Conservation (phyloP, 2,797 vertebrate genomes). For the Crypturellus tataupa region DNA sequence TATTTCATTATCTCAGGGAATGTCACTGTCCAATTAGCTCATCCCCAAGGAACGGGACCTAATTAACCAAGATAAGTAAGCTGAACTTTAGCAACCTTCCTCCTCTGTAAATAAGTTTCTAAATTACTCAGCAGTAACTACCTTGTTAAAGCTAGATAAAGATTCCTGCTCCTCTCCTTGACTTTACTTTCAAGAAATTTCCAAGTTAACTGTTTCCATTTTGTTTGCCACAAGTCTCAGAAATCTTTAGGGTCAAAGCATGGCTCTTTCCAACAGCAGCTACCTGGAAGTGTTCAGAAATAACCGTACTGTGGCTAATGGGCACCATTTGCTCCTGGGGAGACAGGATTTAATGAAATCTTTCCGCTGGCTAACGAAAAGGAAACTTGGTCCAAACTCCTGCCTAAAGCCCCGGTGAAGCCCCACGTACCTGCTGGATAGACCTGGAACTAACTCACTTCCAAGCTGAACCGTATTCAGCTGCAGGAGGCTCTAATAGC, state of each 20-base stretch:
- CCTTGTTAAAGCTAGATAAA: neutral
- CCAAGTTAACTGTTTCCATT: neutral
- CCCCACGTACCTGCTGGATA: neutral
- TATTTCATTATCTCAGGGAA: conserved; percentile 60
- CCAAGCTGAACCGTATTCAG: neutral
- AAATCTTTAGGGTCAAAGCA: neutral
- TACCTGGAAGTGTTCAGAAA: neutral
- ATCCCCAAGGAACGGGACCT: conserved; percentile 28
- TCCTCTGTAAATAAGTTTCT: conserved; percentile 36
- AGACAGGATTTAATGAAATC: neutral
- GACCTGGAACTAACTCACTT: neutral
- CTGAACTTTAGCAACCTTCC: conserved; percentile 41
- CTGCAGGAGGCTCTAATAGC: neutral
- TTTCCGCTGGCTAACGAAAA: neutral
- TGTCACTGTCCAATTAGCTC: conserved; percentile 40
- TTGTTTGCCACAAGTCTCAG: neutral
- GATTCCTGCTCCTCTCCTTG: neutral
- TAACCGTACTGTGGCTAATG: fast-evolving
- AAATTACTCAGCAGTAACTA: conserved; percentile 30
- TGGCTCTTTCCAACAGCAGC: neutral
- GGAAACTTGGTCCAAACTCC: neutral
- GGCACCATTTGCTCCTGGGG: neutral
- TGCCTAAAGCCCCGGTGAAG: neutral
- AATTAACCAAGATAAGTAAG: conserved; percentile 62
- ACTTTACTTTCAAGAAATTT: neutral